A percentile compares a stretch with the other conserved stretches of the same genome.
phyloP scores from a whole-genome alignment of 1,140 invertebrate species.

The Euborellia annulipes region DNA sequence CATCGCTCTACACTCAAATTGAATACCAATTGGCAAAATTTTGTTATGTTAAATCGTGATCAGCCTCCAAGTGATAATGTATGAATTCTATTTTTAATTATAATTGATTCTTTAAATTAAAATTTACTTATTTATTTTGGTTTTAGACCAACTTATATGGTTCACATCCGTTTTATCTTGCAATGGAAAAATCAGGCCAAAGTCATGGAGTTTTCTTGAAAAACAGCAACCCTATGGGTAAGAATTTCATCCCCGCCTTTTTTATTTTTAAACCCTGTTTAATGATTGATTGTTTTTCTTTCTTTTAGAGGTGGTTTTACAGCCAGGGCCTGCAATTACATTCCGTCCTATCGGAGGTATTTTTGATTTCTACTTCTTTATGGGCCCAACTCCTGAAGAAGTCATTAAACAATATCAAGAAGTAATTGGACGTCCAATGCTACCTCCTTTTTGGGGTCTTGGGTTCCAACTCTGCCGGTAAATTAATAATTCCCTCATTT shows the following conservation, averaged over 20 bases:
- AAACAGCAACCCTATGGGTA: conserved; percentile 75
- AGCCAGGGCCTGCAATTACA: conserved; percentile 58
- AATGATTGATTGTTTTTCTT: conserved; percentile 15
- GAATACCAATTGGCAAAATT: conserved; percentile 44
- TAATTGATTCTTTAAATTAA: too few relatives aligned
- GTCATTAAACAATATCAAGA: conserved; percentile 60
- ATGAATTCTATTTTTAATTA: conserved; percentile 18
- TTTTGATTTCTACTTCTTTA: conserved; percentile 58
- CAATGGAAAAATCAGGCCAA: conserved; percentile 44
- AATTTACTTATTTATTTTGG: conserved; percentile 28
- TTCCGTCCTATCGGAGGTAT: conserved; percentile 60
- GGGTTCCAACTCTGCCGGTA: conserved; percentile 73
- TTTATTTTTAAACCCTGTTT: too few relatives aligned
- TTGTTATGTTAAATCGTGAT: conserved; percentile 53
- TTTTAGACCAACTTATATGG: conserved; percentile 65
- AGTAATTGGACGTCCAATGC: conserved; percentile 55
- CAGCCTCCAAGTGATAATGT: conserved; percentile 43
- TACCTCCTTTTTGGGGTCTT: conserved; percentile 78
- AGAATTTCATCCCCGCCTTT: conserved; percentile 10
- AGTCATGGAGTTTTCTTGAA: conserved; percentile 57
- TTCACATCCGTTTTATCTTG: conserved; percentile 66
- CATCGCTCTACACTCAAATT: conserved; percentile 41
- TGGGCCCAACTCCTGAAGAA: conserved; percentile 52
- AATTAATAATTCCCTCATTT: conserved; percentile 10
- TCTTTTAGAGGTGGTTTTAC: conserved; percentile 51